A percentile compares a stretch with the other conserved stretches of the same genome.
Conservation (phyloP, 2,888 invertebrate genomes). For the Palloptera scutellata region DNA sequence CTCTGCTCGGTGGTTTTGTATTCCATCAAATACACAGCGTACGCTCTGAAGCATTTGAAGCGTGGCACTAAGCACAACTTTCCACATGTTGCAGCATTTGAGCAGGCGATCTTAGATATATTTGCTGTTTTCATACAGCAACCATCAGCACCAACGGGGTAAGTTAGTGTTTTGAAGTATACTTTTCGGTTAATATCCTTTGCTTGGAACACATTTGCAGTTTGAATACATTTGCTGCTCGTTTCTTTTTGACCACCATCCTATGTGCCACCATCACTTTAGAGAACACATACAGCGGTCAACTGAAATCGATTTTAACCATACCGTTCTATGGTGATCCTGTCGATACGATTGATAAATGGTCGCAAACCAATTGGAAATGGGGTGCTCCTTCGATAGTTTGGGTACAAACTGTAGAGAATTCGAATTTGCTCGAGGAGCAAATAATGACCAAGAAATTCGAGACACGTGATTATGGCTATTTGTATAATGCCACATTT, state of each 20-base stretch:
- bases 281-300: constrained; percentile 61
- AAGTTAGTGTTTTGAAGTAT: not conserved
- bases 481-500: constrained; percentile 55
- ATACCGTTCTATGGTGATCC: constrained; percentile 55
- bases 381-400: constrained; percentile 60
- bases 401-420: constrained; percentile 55
- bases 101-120: constrained; percentile 51
- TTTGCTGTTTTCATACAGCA: constrained; percentile 61
- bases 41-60: constrained; percentile 29
- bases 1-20: constrained; percentile 50
- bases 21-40: constrained; percentile 44
- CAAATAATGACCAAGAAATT: constrained; percentile 52
- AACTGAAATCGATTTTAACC: constrained; percentile 58
- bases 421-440: constrained; percentile 53
- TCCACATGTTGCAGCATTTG: constrained; percentile 37
- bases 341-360: constrained; percentile 56
- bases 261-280: constrained; percentile 58
- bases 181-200: not conserved
- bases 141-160: constrained; percentile 53
- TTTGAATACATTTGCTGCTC: constrained; percentile 48
- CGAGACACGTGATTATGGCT: constrained; percentile 52
- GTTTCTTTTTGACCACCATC: constrained; percentile 54
- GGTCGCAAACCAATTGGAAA: constrained; percentile 53
- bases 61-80: constrained; percentile 17
- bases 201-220: constrained; percentile 40